phyloP scores from a whole-genome alignment of 2,888 invertebrate genomes.

The Pegoplata infirma region DNA sequence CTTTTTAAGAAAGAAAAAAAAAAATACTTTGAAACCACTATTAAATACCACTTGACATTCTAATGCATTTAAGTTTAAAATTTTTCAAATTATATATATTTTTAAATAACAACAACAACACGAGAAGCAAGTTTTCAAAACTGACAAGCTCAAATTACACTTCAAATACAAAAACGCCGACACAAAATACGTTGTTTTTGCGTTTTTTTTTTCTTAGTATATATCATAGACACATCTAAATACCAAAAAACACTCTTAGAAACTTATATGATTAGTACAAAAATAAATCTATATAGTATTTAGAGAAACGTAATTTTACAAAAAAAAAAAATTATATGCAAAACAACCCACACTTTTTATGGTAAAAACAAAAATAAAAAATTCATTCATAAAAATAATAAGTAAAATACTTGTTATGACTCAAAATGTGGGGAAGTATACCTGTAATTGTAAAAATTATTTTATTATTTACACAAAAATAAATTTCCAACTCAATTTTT shows the following conservation, averaged over 20 bases:
- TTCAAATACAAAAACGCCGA: conserved; percentile 59
- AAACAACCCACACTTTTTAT: conserved; percentile 44
- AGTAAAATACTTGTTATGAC: not conserved
- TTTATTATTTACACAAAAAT: too few relatives aligned
- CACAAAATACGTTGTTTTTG: conserved; percentile 36
- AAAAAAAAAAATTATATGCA: not conserved
- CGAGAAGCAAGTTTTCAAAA: conserved; percentile 53
- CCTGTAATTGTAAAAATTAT: too few relatives aligned
- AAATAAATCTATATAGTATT: conserved; percentile 14
- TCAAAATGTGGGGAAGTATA: conserved; percentile 29
- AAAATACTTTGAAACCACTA: conserved; percentile 40
- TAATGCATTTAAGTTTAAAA: conserved; percentile 53
- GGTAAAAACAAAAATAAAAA: not conserved
- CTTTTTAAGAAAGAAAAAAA: conserved; percentile 37
- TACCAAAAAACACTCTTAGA: not conserved
- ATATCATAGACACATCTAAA: not conserved
- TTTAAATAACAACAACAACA: conserved; percentile 1
- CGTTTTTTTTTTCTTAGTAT: not conserved
- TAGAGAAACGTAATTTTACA: not conserved
- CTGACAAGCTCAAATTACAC: conserved; percentile 56
- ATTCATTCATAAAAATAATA: conserved; percentile 50
- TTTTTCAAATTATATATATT: conserved; percentile 45
- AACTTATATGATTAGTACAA: not conserved
- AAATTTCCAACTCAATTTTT: too few relatives aligned
- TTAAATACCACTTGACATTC: conserved; percentile 56